phyloP scores from a whole-genome alignment of 2,113 vertebrate species.

The Grus americana region DNA sequence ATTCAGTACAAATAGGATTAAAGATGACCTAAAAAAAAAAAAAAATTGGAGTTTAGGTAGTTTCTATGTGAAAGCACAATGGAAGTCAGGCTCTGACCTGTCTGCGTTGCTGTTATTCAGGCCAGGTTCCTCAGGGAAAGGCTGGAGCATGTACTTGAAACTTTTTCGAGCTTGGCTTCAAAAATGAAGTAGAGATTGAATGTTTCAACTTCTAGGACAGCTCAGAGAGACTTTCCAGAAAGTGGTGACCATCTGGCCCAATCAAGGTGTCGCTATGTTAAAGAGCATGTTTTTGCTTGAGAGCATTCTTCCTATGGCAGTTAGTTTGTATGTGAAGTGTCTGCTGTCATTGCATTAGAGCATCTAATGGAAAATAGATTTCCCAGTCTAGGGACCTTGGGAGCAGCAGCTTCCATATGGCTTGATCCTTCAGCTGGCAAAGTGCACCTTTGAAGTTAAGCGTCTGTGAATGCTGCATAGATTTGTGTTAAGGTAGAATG shows the following conservation, averaged over 20 bases:
- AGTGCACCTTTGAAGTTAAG: background rate
- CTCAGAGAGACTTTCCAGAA: background rate
- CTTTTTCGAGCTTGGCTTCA: background rate
- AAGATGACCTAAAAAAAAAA: background rate
- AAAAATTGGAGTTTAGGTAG: background rate
- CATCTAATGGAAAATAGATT: background rate
- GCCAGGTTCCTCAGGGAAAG: background rate
- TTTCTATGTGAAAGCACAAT: background rate
- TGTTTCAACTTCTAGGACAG: background rate
- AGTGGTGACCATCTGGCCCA: background rate
- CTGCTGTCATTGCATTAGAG: background rate
- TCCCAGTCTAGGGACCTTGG: background rate
- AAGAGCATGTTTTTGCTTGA: background rate
- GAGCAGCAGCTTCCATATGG: conserved; percentile 11
- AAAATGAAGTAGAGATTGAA: rapidly evolving
- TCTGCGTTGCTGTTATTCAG: rapidly evolving
- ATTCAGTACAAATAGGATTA: background rate
- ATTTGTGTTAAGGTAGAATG: background rate
- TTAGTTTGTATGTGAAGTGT: background rate
- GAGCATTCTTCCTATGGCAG: background rate
- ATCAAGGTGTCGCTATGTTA: background rate
- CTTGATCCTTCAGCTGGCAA: background rate
- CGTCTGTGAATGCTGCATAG: background rate
- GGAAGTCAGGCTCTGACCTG: background rate
- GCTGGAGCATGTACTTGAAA: background rate